Percentiles rank a stretch among this genome's conserved stretches.
phyloP scores from a whole-genome alignment of 1,140 invertebrate genomes.

The Lineus longissimus region DNA sequence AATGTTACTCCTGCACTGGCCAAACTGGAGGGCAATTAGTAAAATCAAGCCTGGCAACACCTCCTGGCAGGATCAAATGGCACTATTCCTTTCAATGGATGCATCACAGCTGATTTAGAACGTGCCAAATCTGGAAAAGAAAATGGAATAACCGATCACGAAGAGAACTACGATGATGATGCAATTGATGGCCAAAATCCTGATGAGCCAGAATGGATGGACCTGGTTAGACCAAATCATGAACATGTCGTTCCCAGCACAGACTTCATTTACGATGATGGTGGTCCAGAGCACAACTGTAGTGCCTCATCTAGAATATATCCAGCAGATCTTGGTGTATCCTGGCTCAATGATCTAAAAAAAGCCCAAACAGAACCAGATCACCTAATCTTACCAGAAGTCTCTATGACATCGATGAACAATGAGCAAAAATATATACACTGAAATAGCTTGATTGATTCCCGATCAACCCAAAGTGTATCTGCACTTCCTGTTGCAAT shows the following conservation, averaged over 20 bases:
- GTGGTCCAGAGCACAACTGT: background rate
- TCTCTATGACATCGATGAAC: background rate
- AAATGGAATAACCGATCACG: background rate
- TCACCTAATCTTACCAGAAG: background rate
- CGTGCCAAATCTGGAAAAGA: background rate
- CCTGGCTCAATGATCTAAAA: background rate
- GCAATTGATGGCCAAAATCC: background rate
- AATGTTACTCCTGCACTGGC: conserved; percentile 3
- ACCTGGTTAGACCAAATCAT: background rate
- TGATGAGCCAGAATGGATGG: conserved; percentile 3
- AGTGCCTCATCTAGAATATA: background rate
- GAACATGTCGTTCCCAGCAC: background rate
- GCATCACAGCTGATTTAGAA: background rate
- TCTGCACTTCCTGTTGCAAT: too few species aligned
- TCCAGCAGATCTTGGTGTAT: background rate
- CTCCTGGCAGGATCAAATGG: conserved; percentile 13
- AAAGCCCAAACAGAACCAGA: background rate
- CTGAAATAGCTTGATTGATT: too few species aligned
- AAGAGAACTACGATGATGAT: background rate
- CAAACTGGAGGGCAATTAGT: conserved; percentile 1
- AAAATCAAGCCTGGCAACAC: background rate
- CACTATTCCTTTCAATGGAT: background rate
- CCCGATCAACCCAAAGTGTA: too few species aligned
- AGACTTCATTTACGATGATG: conserved; percentile 1
- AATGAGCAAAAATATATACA: too few species aligned